Base-by-base conservation (phyloP, 2,888 invertebrate species). In the Mamestra brassicae region DNA sequence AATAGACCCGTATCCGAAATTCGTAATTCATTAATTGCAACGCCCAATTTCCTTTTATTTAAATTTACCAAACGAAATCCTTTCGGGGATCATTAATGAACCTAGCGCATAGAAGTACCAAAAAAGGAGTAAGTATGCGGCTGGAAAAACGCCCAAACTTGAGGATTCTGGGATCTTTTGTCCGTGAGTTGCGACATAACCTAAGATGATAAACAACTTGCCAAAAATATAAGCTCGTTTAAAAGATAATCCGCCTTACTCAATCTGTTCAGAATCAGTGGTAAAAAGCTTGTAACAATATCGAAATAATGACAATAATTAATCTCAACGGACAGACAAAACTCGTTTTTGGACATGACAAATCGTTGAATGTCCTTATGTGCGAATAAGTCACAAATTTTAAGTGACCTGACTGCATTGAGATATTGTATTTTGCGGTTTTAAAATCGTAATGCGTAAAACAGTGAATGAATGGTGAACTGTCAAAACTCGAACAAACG, bases 261-360 rank as follows among this genome's bases (percentile, higher is more conserved):
- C 26, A 61, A 10, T 52, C 11, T 26, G 7, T 45, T 34, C 45
- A 50, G n/a, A 62, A 11, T 52, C n/a, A 10, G 10, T 38, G 34
- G 11, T 67, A 42, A 26, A 67, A 67, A 75, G 6, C 47, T 36
- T 65, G 57, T 68, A 50, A 77, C 36, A 60, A 60, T 36, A 36
- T 58, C 57, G 8, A 58, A 62, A 7, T 64, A 80, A 80, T 71
- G 42, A 47, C 55, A 10, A 8, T 60, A 5, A 75, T 80, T 67
- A 55, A 75, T 75, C 50, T 60, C 7, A 52, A 47, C 47, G 13
- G 47, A 47, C 47, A 47, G 4, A 4, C 13, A 47, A 8, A 36
- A 26, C n/a, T 52, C 67, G 4, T 64, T 70, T 65, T 64, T 15
- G 55, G 70, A 15, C n/a, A 38, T 57, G 34, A 64, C 34, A 57